Evolutionary conservation across 2,113 vertebrate genomes (phyloP).

Genomic region (Bolborhynchus lineola): DNA sequence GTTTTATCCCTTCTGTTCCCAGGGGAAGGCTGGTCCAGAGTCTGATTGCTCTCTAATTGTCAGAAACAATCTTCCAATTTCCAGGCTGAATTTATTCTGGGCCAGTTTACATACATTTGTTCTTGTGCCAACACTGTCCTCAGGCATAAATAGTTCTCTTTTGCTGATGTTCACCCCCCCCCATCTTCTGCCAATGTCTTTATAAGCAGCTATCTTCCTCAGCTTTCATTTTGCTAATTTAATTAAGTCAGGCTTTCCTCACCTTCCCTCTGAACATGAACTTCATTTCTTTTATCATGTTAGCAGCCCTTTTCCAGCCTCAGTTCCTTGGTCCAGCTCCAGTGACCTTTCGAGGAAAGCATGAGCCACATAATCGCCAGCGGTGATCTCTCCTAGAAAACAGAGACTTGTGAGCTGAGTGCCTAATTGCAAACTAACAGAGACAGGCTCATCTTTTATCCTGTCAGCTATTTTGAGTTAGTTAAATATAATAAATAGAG

Average conservation of each 20-base stretch:
- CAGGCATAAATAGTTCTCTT: slow-evolving; percentile 37
- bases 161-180: not conserved
- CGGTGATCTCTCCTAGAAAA: not conserved
- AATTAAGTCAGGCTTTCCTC: slow-evolving; percentile 49
- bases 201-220: slow-evolving; percentile 33
- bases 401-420: not conserved
- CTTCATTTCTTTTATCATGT: not conserved
- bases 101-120: not conserved
- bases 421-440: not conserved
- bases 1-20: not conserved
- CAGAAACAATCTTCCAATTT: not conserved
- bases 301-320: not conserved
- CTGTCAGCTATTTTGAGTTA: not conserved
- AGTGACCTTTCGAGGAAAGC: not conserved
- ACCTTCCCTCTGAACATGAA: not conserved
- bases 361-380: fast-evolving
- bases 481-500: not conserved
- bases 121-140: slow-evolving; percentile 21
- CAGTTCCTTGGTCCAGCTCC: not conserved
- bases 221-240: slow-evolving; percentile 18
- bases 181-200: not conserved
- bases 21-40: not conserved
- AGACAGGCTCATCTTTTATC: not conserved
- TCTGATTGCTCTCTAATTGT: slow-evolving; percentile 4
- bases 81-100: slow-evolving; percentile 30